Percentiles rank a stretch among this genome's conserved stretches.
These are phyloP conservation scores for Struthidea cinerea DNA, from an alignment of 2,113 vertebrate genomes.

Conservation along the genomic window DNA sequence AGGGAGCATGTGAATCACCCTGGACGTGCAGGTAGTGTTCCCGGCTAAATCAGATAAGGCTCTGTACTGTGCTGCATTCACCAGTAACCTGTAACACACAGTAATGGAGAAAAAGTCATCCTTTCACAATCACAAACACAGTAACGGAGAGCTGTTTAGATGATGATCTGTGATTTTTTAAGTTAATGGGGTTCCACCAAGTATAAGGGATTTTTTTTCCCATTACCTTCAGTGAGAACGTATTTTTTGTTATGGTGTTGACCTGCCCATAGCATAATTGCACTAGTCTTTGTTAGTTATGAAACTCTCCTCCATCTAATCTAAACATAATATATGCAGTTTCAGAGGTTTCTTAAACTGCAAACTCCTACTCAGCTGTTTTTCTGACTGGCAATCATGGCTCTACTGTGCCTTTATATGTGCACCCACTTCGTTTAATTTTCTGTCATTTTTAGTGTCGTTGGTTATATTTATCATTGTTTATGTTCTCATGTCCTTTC, in stretches of 20 bases:
- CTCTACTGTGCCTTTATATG: conserved; percentile 24
- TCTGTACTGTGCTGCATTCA: not conserved
- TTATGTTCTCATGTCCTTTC: conserved; percentile 1
- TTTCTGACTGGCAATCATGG: conserved; percentile 42
- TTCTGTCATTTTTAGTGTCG: conserved; percentile 8
- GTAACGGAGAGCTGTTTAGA: not conserved
- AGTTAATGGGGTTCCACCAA: not conserved
- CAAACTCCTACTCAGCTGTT: conserved; percentile 53
- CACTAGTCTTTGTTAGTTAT: conserved; percentile 33
- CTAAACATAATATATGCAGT: conserved; percentile 59
- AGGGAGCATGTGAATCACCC: not conserved
- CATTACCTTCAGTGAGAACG: not conserved
- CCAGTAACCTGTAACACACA: not conserved
- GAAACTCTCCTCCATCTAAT: conserved; percentile 48
- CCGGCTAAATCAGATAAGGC: not conserved
- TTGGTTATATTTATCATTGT: conserved; percentile 14
- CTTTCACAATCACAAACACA: not conserved
- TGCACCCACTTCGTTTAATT: not conserved
- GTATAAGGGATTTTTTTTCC: not conserved
- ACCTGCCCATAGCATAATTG: conserved; percentile 23
- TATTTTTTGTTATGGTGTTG: not conserved
- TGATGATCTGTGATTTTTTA: not conserved
- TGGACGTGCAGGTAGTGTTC: not conserved
- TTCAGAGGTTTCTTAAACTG: conserved; percentile 59
- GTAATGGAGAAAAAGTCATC: not conserved